Conservation (phyloP, 1,140 invertebrate species). For the Liolophura sinensis region DNA sequence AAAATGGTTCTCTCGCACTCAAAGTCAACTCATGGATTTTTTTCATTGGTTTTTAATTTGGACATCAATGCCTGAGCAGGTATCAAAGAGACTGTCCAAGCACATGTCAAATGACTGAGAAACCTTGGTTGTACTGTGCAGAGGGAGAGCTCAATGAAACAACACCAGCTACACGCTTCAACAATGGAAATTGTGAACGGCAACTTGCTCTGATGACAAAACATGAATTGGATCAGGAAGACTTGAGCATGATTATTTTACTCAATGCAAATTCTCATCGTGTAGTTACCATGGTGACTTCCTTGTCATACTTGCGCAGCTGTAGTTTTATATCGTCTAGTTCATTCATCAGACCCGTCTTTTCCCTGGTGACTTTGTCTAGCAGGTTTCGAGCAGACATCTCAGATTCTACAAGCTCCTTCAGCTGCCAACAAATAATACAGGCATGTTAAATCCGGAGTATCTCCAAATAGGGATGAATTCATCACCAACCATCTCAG, state of each 20-base stretch:
- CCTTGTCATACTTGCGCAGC: slow-evolving; percentile 39
- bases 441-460: too few species aligned
- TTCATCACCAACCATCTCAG: too few species aligned
- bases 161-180: too few species aligned
- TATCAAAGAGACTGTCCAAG: not conserved
- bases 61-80: not conserved
- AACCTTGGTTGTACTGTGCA: not conserved
- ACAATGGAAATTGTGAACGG: not conserved
- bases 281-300: slow-evolving; percentile 36
- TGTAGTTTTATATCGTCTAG: slow-evolving; percentile 37
- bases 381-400: slow-evolving; percentile 27
- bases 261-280: not conserved
- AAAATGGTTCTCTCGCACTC: too few species aligned
- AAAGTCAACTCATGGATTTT: not conserved
- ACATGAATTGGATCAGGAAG: too few species aligned
- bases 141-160: too few species aligned
- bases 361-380: slow-evolving; percentile 42
- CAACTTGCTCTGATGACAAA: not conserved
- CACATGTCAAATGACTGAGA: not conserved
- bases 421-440: slow-evolving; percentile 25
- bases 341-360: slow-evolving; percentile 32
- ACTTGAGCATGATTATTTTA: too few species aligned
- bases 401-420: slow-evolving; percentile 32
- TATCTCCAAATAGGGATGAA: too few species aligned
- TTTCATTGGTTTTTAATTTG: not conserved